Evolutionary conservation across 1,140 invertebrate species (phyloP).

Genomic region (Pteromalus puparum): DNA sequence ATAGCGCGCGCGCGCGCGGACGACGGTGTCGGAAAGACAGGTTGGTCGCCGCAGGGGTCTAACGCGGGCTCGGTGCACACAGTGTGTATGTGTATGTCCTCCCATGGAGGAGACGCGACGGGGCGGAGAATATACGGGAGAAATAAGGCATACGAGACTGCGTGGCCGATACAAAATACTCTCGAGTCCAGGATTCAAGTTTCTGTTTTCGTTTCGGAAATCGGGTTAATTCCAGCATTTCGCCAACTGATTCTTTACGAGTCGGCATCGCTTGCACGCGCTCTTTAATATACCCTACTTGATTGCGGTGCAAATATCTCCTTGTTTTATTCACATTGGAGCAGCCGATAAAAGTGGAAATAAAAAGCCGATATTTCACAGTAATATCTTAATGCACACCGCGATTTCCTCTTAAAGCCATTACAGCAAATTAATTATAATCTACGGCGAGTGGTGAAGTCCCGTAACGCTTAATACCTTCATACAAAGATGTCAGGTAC

Average conservation of each 20-base stretch:
- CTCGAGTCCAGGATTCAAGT: background rate
- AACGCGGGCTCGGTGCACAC: slow-evolving; percentile 46
- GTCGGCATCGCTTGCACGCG: background rate
- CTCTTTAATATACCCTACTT: background rate
- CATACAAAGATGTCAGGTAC: background rate
- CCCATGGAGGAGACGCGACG: background rate
- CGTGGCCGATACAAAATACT: background rate
- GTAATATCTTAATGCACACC: slow-evolving; percentile 10
- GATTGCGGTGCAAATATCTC: too few species aligned
- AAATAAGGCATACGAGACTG: slow-evolving; percentile 24
- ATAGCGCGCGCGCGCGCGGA: slow-evolving; percentile 57
- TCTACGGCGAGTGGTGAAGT: background rate
- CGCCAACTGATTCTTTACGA: background rate
- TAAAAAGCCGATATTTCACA: slow-evolving; percentile 3
- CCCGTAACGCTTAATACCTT: too few species aligned
- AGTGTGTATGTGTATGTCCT: background rate
- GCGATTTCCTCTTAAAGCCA: background rate
- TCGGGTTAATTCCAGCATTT: background rate
- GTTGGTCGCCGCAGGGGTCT: slow-evolving; percentile 71
- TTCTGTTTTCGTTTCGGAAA: slow-evolving; percentile 12
- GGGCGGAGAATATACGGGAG: background rate
- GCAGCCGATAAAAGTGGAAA: background rate
- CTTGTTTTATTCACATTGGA: background rate
- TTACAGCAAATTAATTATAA: slow-evolving; percentile 4
- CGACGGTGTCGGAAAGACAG: slow-evolving; percentile 73